Evolutionary conservation across 2,888 invertebrate genomes (phyloP), one percentile per base, ranked within the genome.

Genomic region (Diachrysia chrysitis): DNA sequence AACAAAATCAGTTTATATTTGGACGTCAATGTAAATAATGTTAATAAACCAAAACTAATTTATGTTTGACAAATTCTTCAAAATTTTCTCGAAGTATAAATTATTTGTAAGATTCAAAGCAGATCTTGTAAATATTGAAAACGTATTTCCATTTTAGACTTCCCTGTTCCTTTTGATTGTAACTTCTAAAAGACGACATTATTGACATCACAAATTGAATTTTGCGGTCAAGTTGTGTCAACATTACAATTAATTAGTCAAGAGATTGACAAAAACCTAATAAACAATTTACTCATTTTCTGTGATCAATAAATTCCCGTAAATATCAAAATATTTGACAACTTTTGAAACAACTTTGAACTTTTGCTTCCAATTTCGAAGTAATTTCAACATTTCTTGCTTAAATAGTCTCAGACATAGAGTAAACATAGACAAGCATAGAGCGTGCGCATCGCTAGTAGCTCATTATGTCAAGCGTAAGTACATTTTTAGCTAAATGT

Each of bases 191-290:
- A 17, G 57, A 57, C 48, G 57, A 57, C 48, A n/a, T 7, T n/a
- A n/a, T 42, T 42, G 32, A 63, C 35, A 58, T 35, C 21, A 32
- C 6, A 35, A 75, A 71, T 63, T 76, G 5, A 29, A 76, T 71
- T 58, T 63, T 21, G n/a, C 14, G 63, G 58, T 51, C 58, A 58
- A 55, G 29, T 53, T 10, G 59, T 53, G 64, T 73, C 57, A 71
- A 76, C 57, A 71, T 14, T 29, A 58, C 63, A 58, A 48, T 63
- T 71, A 76, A 64, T 73, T 76, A 76, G 29, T 57, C 25, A 32
- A 21, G 9, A 19, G 19, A 17, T 46, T 51, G 29, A 10, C 53
- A 46, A 48, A 46, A 62, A 56, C 21, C 4, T 16, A 21, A 46
- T 64, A 64, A 56, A 64, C 56, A 54, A 23, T 66, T 56, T 59